Conservation (phyloP, 2,888 invertebrate genomes). For the Dynastes tityus region DNA sequence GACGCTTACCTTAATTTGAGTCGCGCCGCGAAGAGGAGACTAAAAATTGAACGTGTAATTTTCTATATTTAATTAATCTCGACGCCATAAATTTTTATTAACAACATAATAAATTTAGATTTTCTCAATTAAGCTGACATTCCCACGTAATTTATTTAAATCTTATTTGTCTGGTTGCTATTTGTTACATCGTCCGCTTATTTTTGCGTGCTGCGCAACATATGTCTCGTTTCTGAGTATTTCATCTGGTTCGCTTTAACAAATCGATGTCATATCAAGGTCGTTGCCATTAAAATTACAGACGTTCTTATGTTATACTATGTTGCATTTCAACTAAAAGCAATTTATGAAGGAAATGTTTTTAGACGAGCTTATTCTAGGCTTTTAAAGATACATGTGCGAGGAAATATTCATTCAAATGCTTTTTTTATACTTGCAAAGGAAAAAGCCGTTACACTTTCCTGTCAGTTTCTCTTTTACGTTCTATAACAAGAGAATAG, state of each 20-base stretch:
- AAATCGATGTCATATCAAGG: not conserved
- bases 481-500: no score
- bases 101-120: slow-evolving; percentile 14
- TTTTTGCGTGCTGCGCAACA: slow-evolving; percentile 7
- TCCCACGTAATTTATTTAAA: slow-evolving; percentile 30
- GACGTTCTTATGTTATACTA: no score
- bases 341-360: no score
- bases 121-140: slow-evolving; percentile 34
- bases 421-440: no score
- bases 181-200: not conserved
- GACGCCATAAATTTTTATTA: slow-evolving; percentile 15
- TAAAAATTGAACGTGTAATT: not conserved
- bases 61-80: slow-evolving; percentile 9
- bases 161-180: slow-evolving; percentile 15
- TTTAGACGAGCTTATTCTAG: no score
- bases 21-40: not conserved
- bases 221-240: not conserved
- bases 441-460: no score
- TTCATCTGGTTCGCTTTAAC: not conserved
- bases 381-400: no score
- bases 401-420: no score
- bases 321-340: no score
- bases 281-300: not conserved
- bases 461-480: no score
- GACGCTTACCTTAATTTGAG: slow-evolving; percentile 4